A percentile compares a stretch with the other conserved stretches of the same genome.
Conservation (phyloP, 2,888 invertebrate genomes). For the Lasioglossum marginatum region DNA sequence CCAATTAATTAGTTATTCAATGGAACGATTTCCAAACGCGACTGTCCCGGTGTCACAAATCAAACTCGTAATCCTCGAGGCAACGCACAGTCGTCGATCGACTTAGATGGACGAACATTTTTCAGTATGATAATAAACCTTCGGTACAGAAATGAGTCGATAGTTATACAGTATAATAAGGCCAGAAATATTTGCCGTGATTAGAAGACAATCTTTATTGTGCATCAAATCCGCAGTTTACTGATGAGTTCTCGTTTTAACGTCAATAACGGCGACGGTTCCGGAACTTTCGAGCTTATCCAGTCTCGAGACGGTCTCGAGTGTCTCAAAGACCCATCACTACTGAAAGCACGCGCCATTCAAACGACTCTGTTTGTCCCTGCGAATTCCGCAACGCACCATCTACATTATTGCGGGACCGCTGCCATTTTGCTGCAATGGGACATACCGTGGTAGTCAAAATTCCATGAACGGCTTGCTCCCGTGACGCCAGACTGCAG, state of each 20-base stretch:
- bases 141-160: not conserved
- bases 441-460: not conserved
- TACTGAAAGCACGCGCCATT: not conserved
- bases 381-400: not conserved
- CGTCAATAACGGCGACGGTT: not conserved
- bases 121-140: not conserved
- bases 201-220: not conserved
- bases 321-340: not conserved
- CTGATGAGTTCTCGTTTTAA: not conserved
- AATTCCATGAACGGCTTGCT: constrained; percentile 2
- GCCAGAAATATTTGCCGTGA: not conserved
- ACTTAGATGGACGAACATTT: not conserved
- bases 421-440: constrained; percentile 2
- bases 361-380: constrained; percentile 5
- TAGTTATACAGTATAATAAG: not conserved
- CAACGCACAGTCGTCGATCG: not conserved
- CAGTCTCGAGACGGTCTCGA: constrained; percentile 2
- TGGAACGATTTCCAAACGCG: not conserved
- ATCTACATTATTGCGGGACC: constrained; percentile 6
- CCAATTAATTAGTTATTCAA: constrained; percentile 15
- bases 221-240: not conserved
- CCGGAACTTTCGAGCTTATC: constrained; percentile 1
- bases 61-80: not conserved
- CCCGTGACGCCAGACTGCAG: not conserved
- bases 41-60: not conserved